Percentiles rank a stretch among this genome's conserved stretches.
Conservation (phyloP, 2,113 vertebrate genomes). For the Chlamydotis undulata region DNA sequence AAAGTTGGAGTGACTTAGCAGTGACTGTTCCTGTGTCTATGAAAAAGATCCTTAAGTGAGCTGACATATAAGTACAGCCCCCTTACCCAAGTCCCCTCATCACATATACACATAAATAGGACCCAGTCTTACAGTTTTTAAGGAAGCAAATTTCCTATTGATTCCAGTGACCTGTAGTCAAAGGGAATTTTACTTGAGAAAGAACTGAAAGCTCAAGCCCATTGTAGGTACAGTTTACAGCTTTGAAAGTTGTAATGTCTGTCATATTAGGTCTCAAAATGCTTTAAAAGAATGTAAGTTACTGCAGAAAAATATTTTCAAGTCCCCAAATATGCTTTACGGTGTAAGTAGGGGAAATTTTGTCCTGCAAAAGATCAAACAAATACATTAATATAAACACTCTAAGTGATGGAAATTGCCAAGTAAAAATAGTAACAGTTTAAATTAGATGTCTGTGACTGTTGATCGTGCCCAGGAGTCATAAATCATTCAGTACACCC, state of each 20-base stretch:
- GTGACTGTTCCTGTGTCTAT: neutral
- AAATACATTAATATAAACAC: conserved; percentile 44
- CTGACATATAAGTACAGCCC: neutral
- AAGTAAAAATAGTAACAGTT: conserved; percentile 64
- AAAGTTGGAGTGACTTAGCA: neutral
- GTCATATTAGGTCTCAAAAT: neutral
- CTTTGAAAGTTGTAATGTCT: neutral
- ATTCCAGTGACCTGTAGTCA: neutral
- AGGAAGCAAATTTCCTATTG: neutral
- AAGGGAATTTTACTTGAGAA: neutral
- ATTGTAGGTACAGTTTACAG: neutral
- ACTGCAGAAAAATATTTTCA: neutral
- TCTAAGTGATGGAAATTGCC: conserved; percentile 41
- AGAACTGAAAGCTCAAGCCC: neutral
- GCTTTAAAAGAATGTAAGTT: neutral
- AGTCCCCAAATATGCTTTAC: conserved; percentile 12
- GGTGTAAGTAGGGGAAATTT: neutral
- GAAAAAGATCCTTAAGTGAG: neutral
- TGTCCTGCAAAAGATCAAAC: conserved; percentile 51
- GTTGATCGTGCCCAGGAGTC: conserved; percentile 33
- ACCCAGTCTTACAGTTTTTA: neutral
- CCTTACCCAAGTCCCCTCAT: neutral
- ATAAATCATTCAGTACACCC: conserved; percentile 63
- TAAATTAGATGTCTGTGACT: conserved; percentile 53
- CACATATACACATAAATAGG: neutral